A percentile compares a stretch with the other conserved stretches of the same genome.
phyloP scores from a whole-genome alignment of 2,113 vertebrate species.

The Brachypteracias leptosomus region DNA sequence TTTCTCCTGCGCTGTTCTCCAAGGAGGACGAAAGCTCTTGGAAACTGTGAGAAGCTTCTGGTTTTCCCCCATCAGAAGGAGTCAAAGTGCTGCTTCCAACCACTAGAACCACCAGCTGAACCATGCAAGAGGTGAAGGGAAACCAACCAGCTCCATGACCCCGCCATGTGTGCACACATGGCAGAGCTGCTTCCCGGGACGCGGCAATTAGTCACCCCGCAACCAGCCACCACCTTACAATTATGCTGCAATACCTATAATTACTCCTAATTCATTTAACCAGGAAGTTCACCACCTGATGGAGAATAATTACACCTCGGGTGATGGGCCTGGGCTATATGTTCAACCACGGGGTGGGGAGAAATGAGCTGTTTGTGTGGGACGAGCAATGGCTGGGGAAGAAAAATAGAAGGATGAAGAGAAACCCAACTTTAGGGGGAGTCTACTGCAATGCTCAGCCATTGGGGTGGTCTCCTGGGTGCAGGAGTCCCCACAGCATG shows the following conservation, averaged over 20 bases:
- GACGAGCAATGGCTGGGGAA: background rate
- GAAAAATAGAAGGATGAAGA: no score
- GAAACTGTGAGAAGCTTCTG: no score
- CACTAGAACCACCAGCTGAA: background rate
- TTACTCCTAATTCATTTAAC: slow-evolving; percentile 1
- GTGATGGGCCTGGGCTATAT: background rate
- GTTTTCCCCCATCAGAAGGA: rapidly evolving
- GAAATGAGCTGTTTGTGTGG: rapidly evolving
- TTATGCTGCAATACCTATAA: background rate
- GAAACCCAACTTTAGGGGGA: background rate
- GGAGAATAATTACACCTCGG: background rate
- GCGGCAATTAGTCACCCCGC: background rate
- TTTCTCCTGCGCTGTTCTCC: no score
- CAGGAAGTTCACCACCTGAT: slow-evolving; percentile 9
- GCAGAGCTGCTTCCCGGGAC: background rate
- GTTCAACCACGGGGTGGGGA: rapidly evolving
- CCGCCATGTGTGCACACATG: background rate
- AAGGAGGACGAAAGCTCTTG: background rate
- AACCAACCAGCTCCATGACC: background rate
- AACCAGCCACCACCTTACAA: background rate
- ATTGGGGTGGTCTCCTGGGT: rapidly evolving
- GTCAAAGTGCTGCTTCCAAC: rapidly evolving
- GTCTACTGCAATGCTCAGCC: rapidly evolving
- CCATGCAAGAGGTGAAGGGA: background rate
- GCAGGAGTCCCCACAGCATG: rapidly evolving